These are phyloP conservation scores for Pollachius pollachius DNA, from an alignment of 2,113 vertebrate genomes.

Conservation along the genomic window DNA sequence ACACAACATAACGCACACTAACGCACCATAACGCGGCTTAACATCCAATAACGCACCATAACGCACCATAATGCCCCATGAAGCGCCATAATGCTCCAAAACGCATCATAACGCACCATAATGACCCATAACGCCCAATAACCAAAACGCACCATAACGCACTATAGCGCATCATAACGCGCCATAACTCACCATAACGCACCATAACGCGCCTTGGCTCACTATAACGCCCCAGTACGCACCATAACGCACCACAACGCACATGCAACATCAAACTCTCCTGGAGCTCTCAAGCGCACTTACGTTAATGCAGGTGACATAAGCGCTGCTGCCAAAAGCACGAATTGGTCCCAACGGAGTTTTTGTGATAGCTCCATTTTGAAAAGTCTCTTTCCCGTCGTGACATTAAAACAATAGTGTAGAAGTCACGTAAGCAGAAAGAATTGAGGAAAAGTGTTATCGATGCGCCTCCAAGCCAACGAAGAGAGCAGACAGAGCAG, in stretches of 20 bases:
- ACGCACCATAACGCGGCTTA: too few species aligned
- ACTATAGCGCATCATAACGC: too few species aligned
- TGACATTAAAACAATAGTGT: conserved; percentile 77
- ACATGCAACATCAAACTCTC: conserved; percentile 30
- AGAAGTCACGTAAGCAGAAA: conserved; percentile 37
- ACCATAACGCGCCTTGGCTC: too few species aligned
- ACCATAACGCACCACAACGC: background rate
- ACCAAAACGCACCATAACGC: too few species aligned
- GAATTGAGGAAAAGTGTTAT: conserved; percentile 59
- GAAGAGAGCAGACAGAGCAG: conserved; percentile 69
- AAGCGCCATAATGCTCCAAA: too few species aligned
- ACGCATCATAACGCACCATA: too few species aligned
- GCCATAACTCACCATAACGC: too few species aligned
- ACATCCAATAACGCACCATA: too few species aligned
- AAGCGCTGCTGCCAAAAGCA: conserved; percentile 76
- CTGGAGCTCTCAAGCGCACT: conserved; percentile 64
- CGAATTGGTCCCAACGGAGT: conserved; percentile 74
- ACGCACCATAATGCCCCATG: too few species aligned
- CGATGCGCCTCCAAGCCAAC: conserved; percentile 64
- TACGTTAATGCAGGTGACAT: conserved; percentile 81
- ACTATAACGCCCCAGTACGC: too few species aligned
- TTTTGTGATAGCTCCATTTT: conserved; percentile 75
- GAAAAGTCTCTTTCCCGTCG: conserved; percentile 65
- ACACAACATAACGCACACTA: too few species aligned
- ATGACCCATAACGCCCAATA: too few species aligned